Percentiles rank a stretch among this genome's conserved stretches.
Evolutionary conservation across 2,888 invertebrate species (phyloP).

Genomic region (Crossocerus cetratus): DNA sequence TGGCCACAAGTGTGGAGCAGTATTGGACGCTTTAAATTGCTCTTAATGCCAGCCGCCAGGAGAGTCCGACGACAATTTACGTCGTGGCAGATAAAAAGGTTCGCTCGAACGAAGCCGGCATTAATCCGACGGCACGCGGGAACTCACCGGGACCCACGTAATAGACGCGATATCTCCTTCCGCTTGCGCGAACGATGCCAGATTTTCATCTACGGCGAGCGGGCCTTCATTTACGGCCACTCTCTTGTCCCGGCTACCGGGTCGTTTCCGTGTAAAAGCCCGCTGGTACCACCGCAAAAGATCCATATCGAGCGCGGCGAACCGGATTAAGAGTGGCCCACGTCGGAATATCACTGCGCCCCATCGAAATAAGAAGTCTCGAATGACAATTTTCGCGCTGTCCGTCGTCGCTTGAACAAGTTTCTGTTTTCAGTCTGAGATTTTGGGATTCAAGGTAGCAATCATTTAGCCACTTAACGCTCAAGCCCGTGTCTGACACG

Average conservation of each 20-base stretch:
- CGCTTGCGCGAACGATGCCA: slow-evolving; percentile 20
- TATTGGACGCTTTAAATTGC: slow-evolving; percentile 54
- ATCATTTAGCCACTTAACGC: too few relatives aligned
- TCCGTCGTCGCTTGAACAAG: slow-evolving; percentile 23
- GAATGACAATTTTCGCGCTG: slow-evolving; percentile 41
- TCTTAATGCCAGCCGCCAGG: slow-evolving; percentile 51
- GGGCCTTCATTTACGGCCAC: slow-evolving; percentile 42
- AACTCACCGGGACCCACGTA: slow-evolving; percentile 1
- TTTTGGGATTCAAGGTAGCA: too few relatives aligned
- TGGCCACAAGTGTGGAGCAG: slow-evolving; percentile 1
- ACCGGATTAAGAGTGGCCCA: slow-evolving; percentile 42
- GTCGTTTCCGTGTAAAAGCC: slow-evolving; percentile 44
- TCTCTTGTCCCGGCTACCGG: slow-evolving; percentile 34
- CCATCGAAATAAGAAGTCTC: slow-evolving; percentile 40
- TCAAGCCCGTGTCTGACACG: too few relatives aligned
- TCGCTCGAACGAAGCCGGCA: not conserved
- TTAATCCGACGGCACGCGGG: slow-evolving; percentile 16
- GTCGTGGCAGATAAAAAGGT: slow-evolving; percentile 48
- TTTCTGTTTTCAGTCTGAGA: slow-evolving; percentile 12
- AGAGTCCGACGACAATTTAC: slow-evolving; percentile 52
- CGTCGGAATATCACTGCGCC: slow-evolving; percentile 19
- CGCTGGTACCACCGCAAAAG: slow-evolving; percentile 24
- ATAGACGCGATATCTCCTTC: slow-evolving; percentile 26
- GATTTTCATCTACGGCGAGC: slow-evolving; percentile 43
- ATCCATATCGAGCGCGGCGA: slow-evolving; percentile 43